A percentile compares a stretch with the other conserved stretches of the same genome.
phyloP scores from a whole-genome alignment of 2,888 invertebrate genomes.

The Eustalomyia histrio region DNA sequence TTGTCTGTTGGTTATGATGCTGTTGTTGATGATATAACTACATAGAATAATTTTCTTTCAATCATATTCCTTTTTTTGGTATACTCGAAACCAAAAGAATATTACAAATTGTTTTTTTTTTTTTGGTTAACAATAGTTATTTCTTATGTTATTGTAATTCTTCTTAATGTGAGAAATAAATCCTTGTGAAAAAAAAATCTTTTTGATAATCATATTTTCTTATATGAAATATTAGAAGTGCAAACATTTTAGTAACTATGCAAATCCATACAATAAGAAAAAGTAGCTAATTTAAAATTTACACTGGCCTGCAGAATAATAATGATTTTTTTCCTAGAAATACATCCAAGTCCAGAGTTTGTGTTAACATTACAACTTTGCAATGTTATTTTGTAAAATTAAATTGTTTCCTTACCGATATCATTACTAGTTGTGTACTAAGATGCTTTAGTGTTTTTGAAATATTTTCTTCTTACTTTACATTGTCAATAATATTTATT shows the following conservation, averaged over 20 bases:
- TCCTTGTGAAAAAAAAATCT: background rate
- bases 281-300: background rate
- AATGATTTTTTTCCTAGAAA: no score
- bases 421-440: no score
- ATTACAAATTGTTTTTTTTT: slow-evolving; percentile 40
- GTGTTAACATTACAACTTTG: no score
- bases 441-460: no score
- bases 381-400: no score
- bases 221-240: background rate
- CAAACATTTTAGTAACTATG: background rate
- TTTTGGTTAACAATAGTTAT: background rate
- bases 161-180: background rate
- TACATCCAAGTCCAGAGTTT: no score
- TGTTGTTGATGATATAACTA: slow-evolving; percentile 36
- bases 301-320: background rate
- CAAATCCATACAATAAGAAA: background rate
- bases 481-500: no score
- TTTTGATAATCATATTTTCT: background rate
- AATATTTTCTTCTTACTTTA: no score
- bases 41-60: slow-evolving; percentile 40
- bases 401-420: no score
- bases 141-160: background rate
- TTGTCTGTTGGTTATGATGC: slow-evolving; percentile 4
- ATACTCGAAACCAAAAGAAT: slow-evolving; percentile 12
- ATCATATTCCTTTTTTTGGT: slow-evolving; percentile 40